These are phyloP conservation scores for Clarias magur DNA, from an alignment of 2,113 vertebrate genomes.

Conservation along the genomic window DNA sequence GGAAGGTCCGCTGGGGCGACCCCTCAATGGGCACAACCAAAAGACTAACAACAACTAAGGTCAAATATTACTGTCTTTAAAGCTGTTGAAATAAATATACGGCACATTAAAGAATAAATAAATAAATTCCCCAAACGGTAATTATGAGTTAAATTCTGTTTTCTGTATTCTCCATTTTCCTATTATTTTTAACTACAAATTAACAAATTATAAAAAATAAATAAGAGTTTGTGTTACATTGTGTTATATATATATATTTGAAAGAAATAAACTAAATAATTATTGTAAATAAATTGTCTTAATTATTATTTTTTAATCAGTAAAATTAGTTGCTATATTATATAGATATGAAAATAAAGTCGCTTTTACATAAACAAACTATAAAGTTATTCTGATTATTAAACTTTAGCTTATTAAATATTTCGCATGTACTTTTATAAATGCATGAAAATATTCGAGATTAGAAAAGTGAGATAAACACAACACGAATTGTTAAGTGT, in stretches of 20 bases:
- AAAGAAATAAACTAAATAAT: neutral
- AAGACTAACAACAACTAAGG: no score
- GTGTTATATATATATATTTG: neutral
- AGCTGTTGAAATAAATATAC: neutral
- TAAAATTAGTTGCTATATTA: neutral
- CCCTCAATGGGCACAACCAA: no score
- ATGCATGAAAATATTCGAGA: neutral
- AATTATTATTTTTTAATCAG: no score
- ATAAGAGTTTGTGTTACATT: no score
- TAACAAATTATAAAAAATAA: no score
- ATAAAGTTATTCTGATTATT: neutral
- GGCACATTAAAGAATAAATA: neutral
- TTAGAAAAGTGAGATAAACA: neutral
- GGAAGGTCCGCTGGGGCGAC: no score
- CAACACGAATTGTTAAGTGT: neutral
- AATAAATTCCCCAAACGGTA: neutral
- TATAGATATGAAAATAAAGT: neutral
- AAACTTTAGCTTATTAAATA: neutral
- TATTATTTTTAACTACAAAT: neutral
- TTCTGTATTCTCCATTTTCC: neutral
- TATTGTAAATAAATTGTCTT: neutral
- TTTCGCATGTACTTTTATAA: neutral
- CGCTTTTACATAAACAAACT: neutral
- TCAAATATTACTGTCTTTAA: neutral
- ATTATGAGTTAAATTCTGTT: neutral